phyloP scores from a whole-genome alignment of 92 coral and sea anemone species.

The Heteractis magnifica region DNA sequence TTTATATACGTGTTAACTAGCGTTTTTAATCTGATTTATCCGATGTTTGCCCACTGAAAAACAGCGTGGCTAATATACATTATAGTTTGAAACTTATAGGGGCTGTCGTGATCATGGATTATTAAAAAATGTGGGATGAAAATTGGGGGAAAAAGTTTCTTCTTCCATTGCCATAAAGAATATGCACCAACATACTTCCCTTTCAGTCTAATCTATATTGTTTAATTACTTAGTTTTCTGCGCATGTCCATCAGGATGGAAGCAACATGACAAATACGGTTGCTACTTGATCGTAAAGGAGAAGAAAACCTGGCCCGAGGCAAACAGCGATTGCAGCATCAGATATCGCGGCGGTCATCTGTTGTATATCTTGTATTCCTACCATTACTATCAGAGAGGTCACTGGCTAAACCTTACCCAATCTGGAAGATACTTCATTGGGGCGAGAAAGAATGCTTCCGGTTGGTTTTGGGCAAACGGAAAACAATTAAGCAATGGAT shows the following conservation, averaged over 20 bases:
- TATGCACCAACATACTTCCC: no score
- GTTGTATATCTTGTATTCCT: background rate
- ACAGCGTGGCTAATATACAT: no score
- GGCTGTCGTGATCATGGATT: no score
- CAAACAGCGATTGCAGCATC: background rate
- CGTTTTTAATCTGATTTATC: no score
- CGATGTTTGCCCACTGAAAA: no score
- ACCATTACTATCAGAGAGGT: background rate
- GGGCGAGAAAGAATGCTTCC: background rate
- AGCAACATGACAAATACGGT: background rate
- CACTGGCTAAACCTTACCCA: background rate
- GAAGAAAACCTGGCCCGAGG: background rate
- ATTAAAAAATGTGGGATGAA: no score
- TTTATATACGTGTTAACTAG: no score
- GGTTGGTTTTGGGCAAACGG: slow-evolving; percentile 8
- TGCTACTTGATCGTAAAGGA: background rate
- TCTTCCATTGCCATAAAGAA: no score
- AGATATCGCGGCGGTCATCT: background rate
- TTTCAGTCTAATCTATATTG: no score
- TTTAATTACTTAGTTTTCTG: background rate
- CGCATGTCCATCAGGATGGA: slow-evolving; percentile 5
- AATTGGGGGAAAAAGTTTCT: no score
- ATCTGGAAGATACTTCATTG: background rate
- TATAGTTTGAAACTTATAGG: no score
- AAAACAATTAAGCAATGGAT: background rate